Evolutionary conservation across 1,140 invertebrate genomes (phyloP), one percentile per base, ranked within the genome.

Genomic region (Marisa cornuarietis): DNA sequence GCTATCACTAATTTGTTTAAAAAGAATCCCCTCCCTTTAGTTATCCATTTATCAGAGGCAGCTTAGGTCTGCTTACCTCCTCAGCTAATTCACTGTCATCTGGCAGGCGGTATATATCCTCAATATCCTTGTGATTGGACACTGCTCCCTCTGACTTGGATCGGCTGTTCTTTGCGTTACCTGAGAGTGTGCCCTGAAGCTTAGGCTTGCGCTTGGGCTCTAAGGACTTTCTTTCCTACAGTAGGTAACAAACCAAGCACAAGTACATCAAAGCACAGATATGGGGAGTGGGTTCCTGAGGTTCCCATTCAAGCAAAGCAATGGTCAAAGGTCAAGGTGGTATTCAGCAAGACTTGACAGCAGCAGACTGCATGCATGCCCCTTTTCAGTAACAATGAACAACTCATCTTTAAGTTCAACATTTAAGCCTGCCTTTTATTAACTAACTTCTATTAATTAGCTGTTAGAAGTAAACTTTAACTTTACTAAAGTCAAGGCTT

Each of bases 71-170:
- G 58, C 74, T 42, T 76, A 76, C 74, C 62, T 77, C 63, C n/a
- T 78, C 69, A 20, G 52, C 68, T 61, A 71, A n/a, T 49, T 73
- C 78, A 63, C 72, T 71, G 72, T 79, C 78, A 73, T 79, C 78
- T 7, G 78, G 78, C 61, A 79, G 42, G 26, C 63, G 58, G 65
- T 79, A 79, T 22, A 71, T 54, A 22, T 79, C 78, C 24, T 79
- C 61, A 71, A 24, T n/a, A 54, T 79, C 71, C 61, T 73, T 79
- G 52, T 79, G 71, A 74, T 72, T 79, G 78, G n/a, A n/a, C 61
- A 65, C 78, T 49, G 78, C 26, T 73, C 76, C 76, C 20, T 62
- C 69, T 24, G 77, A 79, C 68, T 73, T 79, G 68, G 71, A 42
- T n/a, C 68, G 71, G 68, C 52, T 58, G 58, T 31, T 62, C 54